Evolutionary conservation across 2,888 invertebrate genomes (phyloP), one percentile per base, ranked within the genome.

Genomic region (Pristionchus entomophagus): DNA sequence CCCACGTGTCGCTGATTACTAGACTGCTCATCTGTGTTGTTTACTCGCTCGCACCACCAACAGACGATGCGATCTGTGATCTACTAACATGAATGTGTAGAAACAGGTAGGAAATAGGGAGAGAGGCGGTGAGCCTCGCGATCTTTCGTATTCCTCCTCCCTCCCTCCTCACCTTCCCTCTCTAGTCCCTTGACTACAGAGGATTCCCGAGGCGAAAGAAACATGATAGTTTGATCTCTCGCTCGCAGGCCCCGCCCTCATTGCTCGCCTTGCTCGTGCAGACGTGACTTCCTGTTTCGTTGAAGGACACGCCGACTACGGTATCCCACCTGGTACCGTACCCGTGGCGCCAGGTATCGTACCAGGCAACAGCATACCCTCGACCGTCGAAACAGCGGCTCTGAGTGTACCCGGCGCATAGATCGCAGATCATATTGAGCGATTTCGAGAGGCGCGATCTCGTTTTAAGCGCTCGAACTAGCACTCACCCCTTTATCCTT

Each of bases 181-280:
- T 29, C 62, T 62, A 14, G 8, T 45, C 45, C 35, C 65, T 65
- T 65, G 65, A 65, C 65, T 65, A 65, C 65, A 65, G 35, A 32
- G 19, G 35, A 65, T 65, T 65, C 65, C 6, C 5, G 35, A 22
- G 22, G 32, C 35, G 19, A 65, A 35, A 32, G 65, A 65, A 35
- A 65, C 35, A 35, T 65, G 65, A 65, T 65, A 65, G 35, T 65
- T 65, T 65, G 65, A 65, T 65, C 65, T 65, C 65, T 65, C 19
- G 2, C n/a, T 35, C 62, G 1, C 6, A 35, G 19, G 65, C 65
- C 35, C 65, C 65, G 65, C 65, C 65, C 65, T 35, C 22, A 35
- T 65, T 35, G 32, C 62, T 29, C 17, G n/a, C 29, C 32, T 29
- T 32, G 32, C 19, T 35, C 19, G 8, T 35, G 56, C 65, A 65